phyloP scores from a whole-genome alignment of 2,113 vertebrate genomes.

The Orthonyx spaldingii region DNA sequence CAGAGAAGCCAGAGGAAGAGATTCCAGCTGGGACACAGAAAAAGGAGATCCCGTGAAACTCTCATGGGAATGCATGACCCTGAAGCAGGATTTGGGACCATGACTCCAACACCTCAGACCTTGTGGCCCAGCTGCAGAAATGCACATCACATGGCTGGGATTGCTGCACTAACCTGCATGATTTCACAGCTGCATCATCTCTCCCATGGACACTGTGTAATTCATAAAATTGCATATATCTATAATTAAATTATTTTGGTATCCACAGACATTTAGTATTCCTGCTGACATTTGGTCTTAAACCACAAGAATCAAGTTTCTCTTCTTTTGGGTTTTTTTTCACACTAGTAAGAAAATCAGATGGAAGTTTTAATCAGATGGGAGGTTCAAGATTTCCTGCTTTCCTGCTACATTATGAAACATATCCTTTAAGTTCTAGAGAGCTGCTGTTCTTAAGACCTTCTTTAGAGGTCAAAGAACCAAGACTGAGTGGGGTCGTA shows the following conservation, averaged over 20 bases:
- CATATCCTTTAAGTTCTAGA: not conserved
- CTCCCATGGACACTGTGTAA: not conserved
- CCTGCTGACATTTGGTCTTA: not conserved
- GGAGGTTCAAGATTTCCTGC: not conserved
- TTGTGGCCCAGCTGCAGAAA: not conserved
- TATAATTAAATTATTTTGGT: not conserved
- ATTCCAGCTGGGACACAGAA: not conserved
- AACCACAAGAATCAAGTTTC: not conserved
- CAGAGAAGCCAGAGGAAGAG: not conserved
- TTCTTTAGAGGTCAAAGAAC: not conserved
- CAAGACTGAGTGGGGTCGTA: not conserved
- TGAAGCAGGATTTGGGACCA: not conserved
- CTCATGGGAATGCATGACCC: not conserved
- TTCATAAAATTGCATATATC: not conserved
- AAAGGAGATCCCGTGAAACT: not conserved
- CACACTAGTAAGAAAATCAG: not conserved
- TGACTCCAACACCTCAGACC: not conserved
- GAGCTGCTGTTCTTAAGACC: not conserved
- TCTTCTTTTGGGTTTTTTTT: not conserved
- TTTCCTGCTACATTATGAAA: not conserved
- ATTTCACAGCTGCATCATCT: not conserved
- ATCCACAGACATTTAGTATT: not conserved
- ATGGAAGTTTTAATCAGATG: not conserved
- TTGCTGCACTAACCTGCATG: not conserved
- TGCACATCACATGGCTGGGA: too few species aligned